phyloP scores from a whole-genome alignment of 2,888 invertebrate genomes.

The Andrena minutula region DNA sequence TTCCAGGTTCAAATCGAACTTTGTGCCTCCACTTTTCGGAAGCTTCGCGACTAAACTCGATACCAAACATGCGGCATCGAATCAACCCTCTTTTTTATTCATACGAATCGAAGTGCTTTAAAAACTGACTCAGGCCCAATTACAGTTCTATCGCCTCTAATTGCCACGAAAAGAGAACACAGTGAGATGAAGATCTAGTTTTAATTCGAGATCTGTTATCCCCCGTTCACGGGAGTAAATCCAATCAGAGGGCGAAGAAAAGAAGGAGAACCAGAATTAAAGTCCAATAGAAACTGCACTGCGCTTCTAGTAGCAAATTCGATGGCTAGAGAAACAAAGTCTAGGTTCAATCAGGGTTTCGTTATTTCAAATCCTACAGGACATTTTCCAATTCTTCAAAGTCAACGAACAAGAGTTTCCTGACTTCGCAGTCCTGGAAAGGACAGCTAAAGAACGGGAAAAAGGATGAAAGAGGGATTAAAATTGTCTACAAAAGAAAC shows the following conservation, averaged over 20 bases:
- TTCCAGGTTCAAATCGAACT: too few relatives aligned
- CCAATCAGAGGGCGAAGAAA: not conserved
- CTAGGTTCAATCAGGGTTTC: conserved; percentile 1
- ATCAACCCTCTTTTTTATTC: not conserved
- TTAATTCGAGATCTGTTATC: not conserved
- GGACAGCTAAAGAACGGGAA: not conserved
- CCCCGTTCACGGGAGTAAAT: not conserved
- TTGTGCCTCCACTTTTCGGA: too few relatives aligned
- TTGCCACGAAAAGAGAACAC: not conserved
- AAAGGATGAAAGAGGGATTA: not conserved
- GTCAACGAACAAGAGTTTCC: not conserved
- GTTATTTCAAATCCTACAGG: not conserved
- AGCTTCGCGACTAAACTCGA: too few relatives aligned
- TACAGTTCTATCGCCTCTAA: not conserved
- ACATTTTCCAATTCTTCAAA: not conserved
- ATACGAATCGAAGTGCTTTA: not conserved
- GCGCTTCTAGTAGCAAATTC: not conserved
- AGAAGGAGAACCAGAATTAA: not conserved
- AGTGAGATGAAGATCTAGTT: not conserved
- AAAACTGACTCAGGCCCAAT: not conserved
- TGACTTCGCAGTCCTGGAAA: not conserved
- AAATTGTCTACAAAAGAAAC: not conserved
- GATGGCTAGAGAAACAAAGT: not conserved
- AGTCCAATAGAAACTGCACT: not conserved
- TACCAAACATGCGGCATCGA: too few relatives aligned